Conservation (phyloP, 2,888 invertebrate genomes). For the Eueremaeus valkanovi region DNA sequence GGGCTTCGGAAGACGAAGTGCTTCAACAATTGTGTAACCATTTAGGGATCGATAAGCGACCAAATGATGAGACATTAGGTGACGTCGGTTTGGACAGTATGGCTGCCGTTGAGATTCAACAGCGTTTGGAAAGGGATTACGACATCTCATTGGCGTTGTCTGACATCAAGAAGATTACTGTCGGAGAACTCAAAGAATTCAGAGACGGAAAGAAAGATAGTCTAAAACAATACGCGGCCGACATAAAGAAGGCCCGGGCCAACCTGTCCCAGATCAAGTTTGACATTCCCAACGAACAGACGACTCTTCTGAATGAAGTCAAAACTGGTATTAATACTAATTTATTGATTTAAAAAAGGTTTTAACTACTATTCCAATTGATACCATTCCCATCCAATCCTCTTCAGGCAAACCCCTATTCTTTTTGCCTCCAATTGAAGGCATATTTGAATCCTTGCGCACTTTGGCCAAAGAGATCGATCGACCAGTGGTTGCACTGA, state of each 20-base stretch:
- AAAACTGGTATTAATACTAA: conserved; percentile 34
- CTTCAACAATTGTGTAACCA: conserved; percentile 81
- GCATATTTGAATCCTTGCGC: conserved; percentile 67
- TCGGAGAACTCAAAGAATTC: conserved; percentile 64
- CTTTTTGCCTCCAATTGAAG: conserved; percentile 81
- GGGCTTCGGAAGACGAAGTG: conserved; percentile 55
- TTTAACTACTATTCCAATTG: no score
- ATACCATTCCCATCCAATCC: neutral
- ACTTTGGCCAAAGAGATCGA: conserved; percentile 67
- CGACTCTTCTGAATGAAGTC: conserved; percentile 61
- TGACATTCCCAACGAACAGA: conserved; percentile 64
- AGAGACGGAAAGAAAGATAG: conserved; percentile 50
- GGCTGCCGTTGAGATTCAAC: conserved; percentile 98
- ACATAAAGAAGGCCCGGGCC: conserved; percentile 35
- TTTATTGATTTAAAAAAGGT: no score
- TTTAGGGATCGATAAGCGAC: conserved; percentile 76
- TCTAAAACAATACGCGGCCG: conserved; percentile 40
- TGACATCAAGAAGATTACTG: conserved; percentile 80
- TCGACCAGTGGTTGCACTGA: conserved; percentile 79
- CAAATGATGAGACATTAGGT: conserved; percentile 70
- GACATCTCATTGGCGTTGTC: conserved; percentile 84
- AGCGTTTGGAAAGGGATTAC: conserved; percentile 85
- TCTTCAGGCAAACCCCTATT: conserved; percentile 52
- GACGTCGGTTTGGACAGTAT: conserved; percentile 97
- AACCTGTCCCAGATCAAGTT: conserved; percentile 51